Base-by-base conservation (phyloP, 2,113 vertebrate genomes). In the Ptilonorhynchus violaceus region DNA sequence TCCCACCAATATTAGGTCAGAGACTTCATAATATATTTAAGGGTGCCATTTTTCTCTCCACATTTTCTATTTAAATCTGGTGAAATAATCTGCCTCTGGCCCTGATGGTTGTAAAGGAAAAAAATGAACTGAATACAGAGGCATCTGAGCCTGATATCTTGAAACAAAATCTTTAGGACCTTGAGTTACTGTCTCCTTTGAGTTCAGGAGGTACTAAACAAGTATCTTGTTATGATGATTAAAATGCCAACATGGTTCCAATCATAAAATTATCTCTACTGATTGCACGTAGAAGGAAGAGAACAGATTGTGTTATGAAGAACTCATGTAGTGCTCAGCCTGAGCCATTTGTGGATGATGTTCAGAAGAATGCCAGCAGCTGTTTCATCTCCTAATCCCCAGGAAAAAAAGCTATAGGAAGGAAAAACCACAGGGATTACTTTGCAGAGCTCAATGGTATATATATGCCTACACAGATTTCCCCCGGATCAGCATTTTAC, bases 401-500 rank as follows among this genome's bases (percentile, higher is more conserved):
- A 6, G 1, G 21, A 88, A 78, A 88, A 78, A 68, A 68, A 44
- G 4, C 2, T 33, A n/a, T 5, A 63, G 52, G 23, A 85, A 94
- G 15, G 27, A 74, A 90, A 82, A 75, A 2, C 15, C 28, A 31
- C 5, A 20, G 13, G 13, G 44, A 75, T 60, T 30, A 39, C 6
- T 68, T 47, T 79, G 13, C 44, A 68, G 39, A 75, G 11, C 11
- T 64, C 49, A 28, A 15, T 69, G 46, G 15, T 50, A 2, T 68
- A 15, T 31, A 33, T 44, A 49, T 10, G 28, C 18, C 17, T 4
- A 3, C 14, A 46, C 0, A 0, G 33, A 52, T 85, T 58, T 90
- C 30, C 8, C 20, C 19, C 15, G 56, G 41, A 41, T 30, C 58
- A 83, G 17, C 17, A 52, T 72, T 82, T 79, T 85, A 27, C 41